A percentile compares a stretch with the other conserved stretches of the same genome.
Conservation (phyloP, 2,113 vertebrate genomes). For the Epinephelus lanceolatus region DNA sequence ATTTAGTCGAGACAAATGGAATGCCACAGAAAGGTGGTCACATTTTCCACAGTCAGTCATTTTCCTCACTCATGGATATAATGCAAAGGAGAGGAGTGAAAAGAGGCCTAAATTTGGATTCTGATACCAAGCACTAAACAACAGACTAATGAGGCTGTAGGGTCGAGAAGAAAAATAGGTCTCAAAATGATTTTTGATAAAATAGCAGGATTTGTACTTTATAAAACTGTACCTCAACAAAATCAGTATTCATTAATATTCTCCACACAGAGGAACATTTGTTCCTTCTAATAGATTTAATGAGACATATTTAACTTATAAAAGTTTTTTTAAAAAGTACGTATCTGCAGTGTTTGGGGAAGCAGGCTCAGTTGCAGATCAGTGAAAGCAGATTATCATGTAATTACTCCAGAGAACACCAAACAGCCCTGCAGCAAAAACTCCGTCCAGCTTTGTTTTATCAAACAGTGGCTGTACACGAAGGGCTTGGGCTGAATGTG, state of each 20-base stretch:
- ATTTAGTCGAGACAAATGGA: conserved; percentile 68
- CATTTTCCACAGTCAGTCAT: conserved; percentile 71
- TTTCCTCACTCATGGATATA: conserved; percentile 47
- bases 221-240: background rate
- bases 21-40: conserved; percentile 55
- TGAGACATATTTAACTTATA: background rate
- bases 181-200: background rate
- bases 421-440: conserved; percentile 34
- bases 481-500: conserved; percentile 4
- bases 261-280: background rate
- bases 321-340: too few species aligned
- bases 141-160: background rate
- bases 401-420: conserved; percentile 38
- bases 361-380: conserved; percentile 25
- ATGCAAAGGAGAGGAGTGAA: conserved; percentile 52
- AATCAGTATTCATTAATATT: background rate
- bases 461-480: conserved; percentile 18
- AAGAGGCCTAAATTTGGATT: conserved; percentile 27
- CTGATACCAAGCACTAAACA: conserved; percentile 40
- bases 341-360: background rate
- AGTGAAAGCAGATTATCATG: conserved; percentile 27
- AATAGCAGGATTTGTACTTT: background rate
- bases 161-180: background rate
- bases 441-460: conserved; percentile 16
- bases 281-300: background rate